Conservation (phyloP, 2,797 vertebrate species). For the Menidia menidia region DNA sequence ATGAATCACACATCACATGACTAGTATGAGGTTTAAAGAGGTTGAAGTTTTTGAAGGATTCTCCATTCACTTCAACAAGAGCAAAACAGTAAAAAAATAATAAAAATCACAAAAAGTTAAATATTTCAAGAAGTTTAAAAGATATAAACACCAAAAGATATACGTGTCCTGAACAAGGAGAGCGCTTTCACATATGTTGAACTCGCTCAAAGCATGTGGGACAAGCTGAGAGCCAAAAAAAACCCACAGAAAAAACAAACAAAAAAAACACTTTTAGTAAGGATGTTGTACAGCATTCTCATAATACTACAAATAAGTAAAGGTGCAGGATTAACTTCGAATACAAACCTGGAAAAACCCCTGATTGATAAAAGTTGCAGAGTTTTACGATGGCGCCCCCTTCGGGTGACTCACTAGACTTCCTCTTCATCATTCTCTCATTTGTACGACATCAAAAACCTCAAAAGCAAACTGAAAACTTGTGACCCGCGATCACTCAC, state of each 20-base stretch:
- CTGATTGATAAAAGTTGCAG: neutral
- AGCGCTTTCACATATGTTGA: too few species aligned
- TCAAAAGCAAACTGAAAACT: slow-evolving; percentile 22
- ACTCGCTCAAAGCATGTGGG: too few species aligned
- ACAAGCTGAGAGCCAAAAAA: too few species aligned
- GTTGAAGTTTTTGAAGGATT: too few species aligned
- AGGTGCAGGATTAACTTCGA: slow-evolving; percentile 13
- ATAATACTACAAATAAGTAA: neutral
- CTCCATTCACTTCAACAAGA: too few species aligned
- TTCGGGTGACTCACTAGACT: slow-evolving; percentile 17
- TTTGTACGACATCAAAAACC: neutral
- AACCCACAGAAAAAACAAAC: neutral
- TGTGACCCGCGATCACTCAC: slow-evolving; percentile 18
- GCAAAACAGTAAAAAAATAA: too few species aligned
- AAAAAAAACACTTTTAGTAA: neutral
- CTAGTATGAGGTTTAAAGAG: too few species aligned
- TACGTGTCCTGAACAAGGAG: too few species aligned
- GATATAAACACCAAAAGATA: too few species aligned
- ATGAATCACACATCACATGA: too few species aligned
- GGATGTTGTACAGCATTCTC: neutral
- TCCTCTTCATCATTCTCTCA: neutral
- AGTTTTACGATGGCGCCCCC: slow-evolving; percentile 36
- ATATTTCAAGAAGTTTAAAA: too few species aligned
- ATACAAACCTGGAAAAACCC: slow-evolving; percentile 1
- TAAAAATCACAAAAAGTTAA: too few species aligned